Evolutionary conservation across 2,797 vertebrate species (phyloP).

Genomic region (Epinephelus coioides): DNA sequence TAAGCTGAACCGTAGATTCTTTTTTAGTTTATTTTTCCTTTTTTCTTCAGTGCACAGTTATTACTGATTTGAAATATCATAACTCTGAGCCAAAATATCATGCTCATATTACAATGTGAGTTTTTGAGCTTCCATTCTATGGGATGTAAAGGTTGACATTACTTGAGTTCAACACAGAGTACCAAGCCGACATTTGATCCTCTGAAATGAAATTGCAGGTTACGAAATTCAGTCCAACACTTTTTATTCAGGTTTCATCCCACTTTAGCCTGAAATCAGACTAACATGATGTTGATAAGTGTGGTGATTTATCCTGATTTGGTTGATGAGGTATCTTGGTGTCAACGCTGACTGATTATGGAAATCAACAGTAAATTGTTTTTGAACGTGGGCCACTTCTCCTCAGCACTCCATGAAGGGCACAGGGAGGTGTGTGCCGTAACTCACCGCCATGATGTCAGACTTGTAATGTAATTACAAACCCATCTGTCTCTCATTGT

Average conservation of each 20-base stretch:
- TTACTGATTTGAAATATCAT: not conserved
- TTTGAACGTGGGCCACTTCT: conserved; percentile 77
- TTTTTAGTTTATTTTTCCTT: too few species aligned
- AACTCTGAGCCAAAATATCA: not conserved
- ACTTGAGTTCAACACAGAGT: not conserved
- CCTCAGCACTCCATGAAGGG: conserved; percentile 91
- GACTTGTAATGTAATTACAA: conserved; percentile 98
- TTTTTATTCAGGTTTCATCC: conserved; percentile 1
- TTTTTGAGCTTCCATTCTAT: not conserved
- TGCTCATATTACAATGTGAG: not conserved
- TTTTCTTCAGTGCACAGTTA: too few species aligned
- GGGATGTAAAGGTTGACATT: not conserved
- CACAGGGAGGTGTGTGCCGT: conserved; percentile 83
- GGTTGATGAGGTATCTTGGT: conserved; percentile 61
- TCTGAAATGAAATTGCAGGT: not conserved
- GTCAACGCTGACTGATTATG: conserved; percentile 76
- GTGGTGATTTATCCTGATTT: conserved; percentile 76
- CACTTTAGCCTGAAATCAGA: conserved; percentile 43
- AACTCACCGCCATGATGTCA: conserved; percentile 89
- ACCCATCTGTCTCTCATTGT: conserved; percentile 99
- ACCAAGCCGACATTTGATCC: not conserved
- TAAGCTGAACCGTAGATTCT: too few species aligned
- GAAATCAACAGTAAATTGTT: conserved; percentile 83
- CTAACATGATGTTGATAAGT: conserved; percentile 50
- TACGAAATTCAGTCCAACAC: not conserved